Evolutionary conservation across 1,140 invertebrate genomes (phyloP), one percentile per base, ranked within the genome.

Genomic region (Trichogramma pretiosum): DNA sequence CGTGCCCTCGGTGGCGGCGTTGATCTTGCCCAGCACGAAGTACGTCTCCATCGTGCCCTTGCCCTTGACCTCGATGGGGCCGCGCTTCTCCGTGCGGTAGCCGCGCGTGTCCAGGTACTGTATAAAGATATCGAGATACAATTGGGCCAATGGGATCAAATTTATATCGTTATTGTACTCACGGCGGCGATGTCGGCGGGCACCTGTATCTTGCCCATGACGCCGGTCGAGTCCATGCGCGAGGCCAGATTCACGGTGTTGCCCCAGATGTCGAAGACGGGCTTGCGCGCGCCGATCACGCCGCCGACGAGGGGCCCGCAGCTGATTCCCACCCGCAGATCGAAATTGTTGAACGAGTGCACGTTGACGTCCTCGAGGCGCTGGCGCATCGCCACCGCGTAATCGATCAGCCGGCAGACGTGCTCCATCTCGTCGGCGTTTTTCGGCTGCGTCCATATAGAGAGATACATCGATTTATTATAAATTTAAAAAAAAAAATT

Each of bases 251-350:
- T 97, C 0, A 96, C 93, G 1, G 93, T 95, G 64, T 94, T 87
- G 0, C 94, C 95, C 93, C 94, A 98, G 52, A 98, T 95, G 62
- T 98, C 95, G 72, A 94, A 99, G 46, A 98, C 93, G 0, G 95
- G 95, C 62, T 98, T 98, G 21, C 92, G 79, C 0, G 93, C 93
- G 1, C 94, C 95, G 54, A 99, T 98, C 0, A 98, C 95, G 2
- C 95, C 95, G 42, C 94, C 94, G 0, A 99, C 93, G 2, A 97
- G 68, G 0, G 93, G 89, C 0, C 93, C 94, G 61, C 89, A 87
- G 61, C 89, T 92, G 35, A 98, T 91, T 72, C 90, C 95, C 4
- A 98, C 89, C 69, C 94, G 74, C 11, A 98, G 74, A 48, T 92
- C 86, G 58, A 98, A 99, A 62, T 93, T 94, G 65, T 98, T 98